These are phyloP conservation scores for Bombylius major DNA, from an alignment of 2,888 invertebrate genomes.

Conservation along the genomic window DNA sequence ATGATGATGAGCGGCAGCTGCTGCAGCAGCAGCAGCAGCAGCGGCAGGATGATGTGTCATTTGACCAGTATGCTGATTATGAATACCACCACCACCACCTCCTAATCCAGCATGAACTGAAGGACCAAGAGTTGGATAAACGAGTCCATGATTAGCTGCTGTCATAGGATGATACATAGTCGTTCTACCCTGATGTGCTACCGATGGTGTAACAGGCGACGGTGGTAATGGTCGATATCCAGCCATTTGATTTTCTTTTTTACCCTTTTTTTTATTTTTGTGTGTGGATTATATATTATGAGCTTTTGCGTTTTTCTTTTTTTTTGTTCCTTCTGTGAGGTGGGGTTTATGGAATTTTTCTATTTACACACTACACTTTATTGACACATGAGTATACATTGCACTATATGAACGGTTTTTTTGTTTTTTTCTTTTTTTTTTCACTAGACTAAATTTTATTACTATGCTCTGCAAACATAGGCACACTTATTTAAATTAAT, in stretches of 20 bases:
- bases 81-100: slow-evolving; percentile 14
- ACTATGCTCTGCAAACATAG: no score
- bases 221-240: slow-evolving; percentile 24
- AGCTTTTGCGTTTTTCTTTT: slow-evolving; percentile 4
- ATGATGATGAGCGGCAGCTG: slow-evolving; percentile 16
- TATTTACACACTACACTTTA: no score
- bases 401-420: no score
- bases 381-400: no score
- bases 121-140: slow-evolving; percentile 36
- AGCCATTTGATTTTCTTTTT: slow-evolving; percentile 15
- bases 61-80: slow-evolving; percentile 26
- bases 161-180: slow-evolving; percentile 33
- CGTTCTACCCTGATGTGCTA: slow-evolving; percentile 11
- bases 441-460: no score
- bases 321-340: slow-evolving; percentile 8
- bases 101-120: slow-evolving; percentile 30
- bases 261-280: background rate
- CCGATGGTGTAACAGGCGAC: slow-evolving; percentile 17
- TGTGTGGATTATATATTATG: background rate
- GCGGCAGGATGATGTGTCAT: slow-evolving; percentile 29
- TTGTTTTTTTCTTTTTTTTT: no score
- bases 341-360: background rate
- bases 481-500: no score
- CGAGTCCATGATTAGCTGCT: slow-evolving; percentile 31
- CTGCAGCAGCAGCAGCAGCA: slow-evolving; percentile 29